Base-by-base conservation (phyloP, 2,113 vertebrate genomes). In the Catharus fuscescens region DNA sequence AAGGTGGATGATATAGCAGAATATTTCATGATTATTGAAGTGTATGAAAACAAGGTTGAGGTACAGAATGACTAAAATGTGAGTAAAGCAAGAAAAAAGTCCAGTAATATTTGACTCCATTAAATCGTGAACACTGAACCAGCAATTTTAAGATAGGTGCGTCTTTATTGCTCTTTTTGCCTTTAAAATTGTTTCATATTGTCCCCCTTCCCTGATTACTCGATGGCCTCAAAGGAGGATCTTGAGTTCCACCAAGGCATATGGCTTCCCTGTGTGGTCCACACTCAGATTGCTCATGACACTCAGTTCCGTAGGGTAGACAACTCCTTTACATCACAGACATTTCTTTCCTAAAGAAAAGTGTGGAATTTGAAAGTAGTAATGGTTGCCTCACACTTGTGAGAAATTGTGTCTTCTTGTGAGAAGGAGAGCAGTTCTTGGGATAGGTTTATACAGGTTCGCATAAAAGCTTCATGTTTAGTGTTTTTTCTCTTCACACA, bases 131-230 rank as follows among this genome's bases (percentile, higher is more conserved):
- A 48, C 14, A 29, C 2, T 26, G 19, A 77, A 52, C 3, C 6
- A 42, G 8, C 31, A 84, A 40, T 52, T 61, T 64, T 44, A 50
- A 38, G 3, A 17, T 26, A 44, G 8, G 3, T 66, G 17, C 3
- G 12, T 8, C 10, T 61, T 44, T 38, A n/a, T 32, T 73, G 7
- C 5, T 81, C 23, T 82, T 84, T 90, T 48, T 62, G 10, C 14
- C 42, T 78, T 78, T 78, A 21, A 89, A 77, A 31, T 52, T 6
- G 4, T 9, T 90, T 67, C 10, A 44, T 42, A 14, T 13, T 52
- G 6, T 64, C 5, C 4, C 2, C 2, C 3, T 7, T 65, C 2
- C 4, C 9, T 6, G 4, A 7, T 12, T 72, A 48, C 2, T 47
- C 18, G 12, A 23, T 31, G 44, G 38, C 3, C 5, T 61, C 16